Percentiles rank a stretch among this genome's conserved stretches.
Conservation (phyloP, 2,797 vertebrate species). For the Danio tinwini region DNA sequence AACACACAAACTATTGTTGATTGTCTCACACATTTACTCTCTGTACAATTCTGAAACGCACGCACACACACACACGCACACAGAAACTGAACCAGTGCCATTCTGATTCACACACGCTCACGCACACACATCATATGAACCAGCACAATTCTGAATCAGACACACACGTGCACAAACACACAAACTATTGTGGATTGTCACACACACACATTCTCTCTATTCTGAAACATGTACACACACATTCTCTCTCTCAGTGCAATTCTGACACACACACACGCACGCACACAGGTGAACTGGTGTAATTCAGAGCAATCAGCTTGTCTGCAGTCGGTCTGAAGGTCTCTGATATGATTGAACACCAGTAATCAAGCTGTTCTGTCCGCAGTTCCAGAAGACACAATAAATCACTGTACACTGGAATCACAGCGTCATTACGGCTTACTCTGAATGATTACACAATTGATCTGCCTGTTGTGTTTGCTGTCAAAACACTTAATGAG, state of each 20-base stretch:
- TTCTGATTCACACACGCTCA: too few species aligned
- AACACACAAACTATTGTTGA: too few species aligned
- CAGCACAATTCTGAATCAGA: background rate
- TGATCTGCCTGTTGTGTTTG: constrained; percentile 26
- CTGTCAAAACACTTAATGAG: constrained; percentile 5
- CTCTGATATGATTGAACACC: background rate
- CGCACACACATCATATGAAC: too few species aligned
- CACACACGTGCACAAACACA: background rate
- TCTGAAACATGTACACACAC: too few species aligned
- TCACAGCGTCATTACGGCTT: background rate
- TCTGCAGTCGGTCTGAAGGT: background rate
- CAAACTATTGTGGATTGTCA: background rate
- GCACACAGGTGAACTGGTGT: background rate
- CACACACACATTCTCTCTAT: background rate
- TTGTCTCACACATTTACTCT: too few species aligned
- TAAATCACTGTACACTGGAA: background rate
- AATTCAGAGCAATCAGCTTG: background rate
- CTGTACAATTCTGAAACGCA: too few species aligned
- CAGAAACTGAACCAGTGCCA: too few species aligned
- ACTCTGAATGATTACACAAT: background rate
- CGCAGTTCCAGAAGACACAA: background rate
- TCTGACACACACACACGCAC: background rate
- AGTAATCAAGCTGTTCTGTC: constrained; percentile 2
- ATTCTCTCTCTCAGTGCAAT: too few species aligned
- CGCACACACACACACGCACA: too few species aligned